Base-by-base conservation (phyloP, 2,113 vertebrate species). In the Pelusios castaneus region DNA sequence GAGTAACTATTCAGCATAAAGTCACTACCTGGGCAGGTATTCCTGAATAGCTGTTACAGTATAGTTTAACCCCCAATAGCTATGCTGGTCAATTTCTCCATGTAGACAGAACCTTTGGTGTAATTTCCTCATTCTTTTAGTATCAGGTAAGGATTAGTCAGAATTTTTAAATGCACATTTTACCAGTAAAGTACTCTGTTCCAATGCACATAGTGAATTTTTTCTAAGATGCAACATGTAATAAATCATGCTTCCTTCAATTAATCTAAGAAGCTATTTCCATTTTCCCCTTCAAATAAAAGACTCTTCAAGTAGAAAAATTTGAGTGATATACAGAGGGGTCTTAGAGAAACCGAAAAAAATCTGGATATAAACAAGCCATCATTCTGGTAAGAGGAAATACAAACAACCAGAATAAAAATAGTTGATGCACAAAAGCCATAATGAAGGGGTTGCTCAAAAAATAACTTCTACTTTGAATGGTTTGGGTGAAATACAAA, bases 401-500 rank as follows among this genome's bases (percentile, higher is more conserved):
- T 98, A 98, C 98, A 98, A 98, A 98, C 98, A 98, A 98, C 97
- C 97, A 96, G 97, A 98, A 98, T 98, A 98, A 98, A 98, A 98
- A 98, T 98, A 98, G 98, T 98, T 98, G 98, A 98, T 97, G 97
- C 98, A 98, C 98, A 98, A 98, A 98, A 98, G 98, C 99, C 98
- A 98, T 98, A 99, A 98, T 98, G 98, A 98, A 97, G 97, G 98
- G 98, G 97, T 98, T 98, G 98, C 98, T 98, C 97, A 96, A 98
- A 98, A 97, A 99, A 98, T 97, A 98, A 98, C 98, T 98, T 98
- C 98, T 97, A 98, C 98, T 99, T 98, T 98, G 98, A 98, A 98
- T 98, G 98, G 97, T 98, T 98, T 99, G 98, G 98, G 98, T 98
- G 97, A 96, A 97, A 97, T 97, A 98, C 97, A 98, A 98, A 98